Percentiles rank a stretch among this genome's conserved stretches.
Evolutionary conservation across 2,113 vertebrate genomes (phyloP).

Genomic region (Pica pica): DNA sequence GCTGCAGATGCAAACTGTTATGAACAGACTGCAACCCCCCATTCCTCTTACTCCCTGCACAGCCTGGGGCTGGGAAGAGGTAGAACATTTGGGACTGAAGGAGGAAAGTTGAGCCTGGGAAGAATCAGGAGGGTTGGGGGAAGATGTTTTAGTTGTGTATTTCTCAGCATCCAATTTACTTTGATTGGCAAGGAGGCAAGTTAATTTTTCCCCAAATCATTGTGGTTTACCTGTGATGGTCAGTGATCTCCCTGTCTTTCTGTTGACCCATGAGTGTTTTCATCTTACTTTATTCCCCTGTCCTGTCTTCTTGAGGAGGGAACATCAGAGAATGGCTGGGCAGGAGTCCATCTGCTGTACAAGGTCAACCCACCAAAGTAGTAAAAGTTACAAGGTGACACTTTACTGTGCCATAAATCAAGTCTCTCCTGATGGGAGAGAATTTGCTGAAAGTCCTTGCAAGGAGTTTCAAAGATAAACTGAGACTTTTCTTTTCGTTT

Average conservation of each 20-base stretch:
- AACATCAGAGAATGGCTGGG: neutral
- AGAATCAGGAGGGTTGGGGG: neutral
- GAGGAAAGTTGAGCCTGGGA: neutral
- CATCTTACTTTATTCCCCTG: neutral
- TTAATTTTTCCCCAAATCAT: neutral
- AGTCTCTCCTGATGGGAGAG: too few species aligned
- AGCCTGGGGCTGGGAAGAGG: neutral
- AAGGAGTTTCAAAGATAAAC: too few species aligned
- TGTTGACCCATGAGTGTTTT: neutral
- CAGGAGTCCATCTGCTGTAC: neutral
- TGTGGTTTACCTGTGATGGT: neutral
- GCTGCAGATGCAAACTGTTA: neutral
- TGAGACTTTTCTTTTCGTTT: too few species aligned
- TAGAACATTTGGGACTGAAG: neutral
- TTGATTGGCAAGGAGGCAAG: neutral
- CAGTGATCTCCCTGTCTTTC: neutral
- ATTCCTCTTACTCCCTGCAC: neutral
- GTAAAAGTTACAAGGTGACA: neutral
- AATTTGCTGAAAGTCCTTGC: too few species aligned
- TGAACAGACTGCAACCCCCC: neutral
- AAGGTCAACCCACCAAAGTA: neutral
- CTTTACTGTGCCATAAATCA: too few species aligned
- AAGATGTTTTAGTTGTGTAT: too few species aligned
- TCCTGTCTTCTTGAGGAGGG: neutral
- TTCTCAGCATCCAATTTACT: neutral